Evolutionary conservation across 1,140 invertebrate genomes (phyloP).

Genomic region (Drosophila micromelanica): DNA sequence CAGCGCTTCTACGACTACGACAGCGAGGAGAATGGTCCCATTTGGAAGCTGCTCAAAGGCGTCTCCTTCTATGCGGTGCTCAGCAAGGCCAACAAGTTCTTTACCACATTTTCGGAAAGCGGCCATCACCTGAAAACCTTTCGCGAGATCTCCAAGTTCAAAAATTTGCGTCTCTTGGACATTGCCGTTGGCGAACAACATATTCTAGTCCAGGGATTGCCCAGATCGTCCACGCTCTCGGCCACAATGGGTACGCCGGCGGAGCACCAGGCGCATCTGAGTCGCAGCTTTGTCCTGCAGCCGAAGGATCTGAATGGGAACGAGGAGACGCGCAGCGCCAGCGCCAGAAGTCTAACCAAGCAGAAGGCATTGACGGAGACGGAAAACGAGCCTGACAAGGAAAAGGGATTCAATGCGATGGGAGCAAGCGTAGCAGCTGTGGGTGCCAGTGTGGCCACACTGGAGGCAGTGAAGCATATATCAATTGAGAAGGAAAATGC

Average conservation of each 20-base stretch:
- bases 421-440: slow-evolving; percentile 30
- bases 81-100: slow-evolving; percentile 81
- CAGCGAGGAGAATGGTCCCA: slow-evolving; percentile 83
- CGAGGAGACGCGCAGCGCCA: slow-evolving; percentile 35
- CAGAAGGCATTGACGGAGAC: slow-evolving; percentile 49
- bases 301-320: slow-evolving; percentile 55
- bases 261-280: slow-evolving; percentile 60
- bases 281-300: slow-evolving; percentile 63
- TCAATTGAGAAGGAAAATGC: slow-evolving; percentile 18
- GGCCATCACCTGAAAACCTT: slow-evolving; percentile 84
- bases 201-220: slow-evolving; percentile 79
- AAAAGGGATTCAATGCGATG: slow-evolving; percentile 31
- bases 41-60: slow-evolving; percentile 79
- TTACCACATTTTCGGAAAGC: slow-evolving; percentile 82
- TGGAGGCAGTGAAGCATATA: slow-evolving; percentile 65
- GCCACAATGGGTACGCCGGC: slow-evolving; percentile 45
- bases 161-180: slow-evolving; percentile 75
- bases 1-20: slow-evolving; percentile 83
- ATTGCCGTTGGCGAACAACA: slow-evolving; percentile 81
- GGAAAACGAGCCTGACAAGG: slow-evolving; percentile 35
- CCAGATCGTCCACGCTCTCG: slow-evolving; percentile 62
- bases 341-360: slow-evolving; percentile 57
- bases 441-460: slow-evolving; percentile 44
- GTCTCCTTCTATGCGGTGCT: slow-evolving; percentile 79
- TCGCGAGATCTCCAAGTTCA: slow-evolving; percentile 83